Evolutionary conservation across 64 coral and sea anemone species (phyloP).

Genomic region (Dendrophyllia cribrosa): DNA sequence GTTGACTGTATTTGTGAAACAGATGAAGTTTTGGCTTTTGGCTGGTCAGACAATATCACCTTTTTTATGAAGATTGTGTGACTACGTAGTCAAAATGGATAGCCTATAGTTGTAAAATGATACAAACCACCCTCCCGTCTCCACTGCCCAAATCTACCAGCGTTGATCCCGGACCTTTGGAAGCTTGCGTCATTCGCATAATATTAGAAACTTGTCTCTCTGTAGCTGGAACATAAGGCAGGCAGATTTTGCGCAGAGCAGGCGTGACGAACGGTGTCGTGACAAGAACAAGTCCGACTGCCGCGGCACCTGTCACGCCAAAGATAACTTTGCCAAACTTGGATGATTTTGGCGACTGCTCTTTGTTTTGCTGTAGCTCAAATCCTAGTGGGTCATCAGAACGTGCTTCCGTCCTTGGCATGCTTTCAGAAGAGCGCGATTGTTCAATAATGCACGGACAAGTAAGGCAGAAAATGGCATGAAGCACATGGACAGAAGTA

Average conservation of each 20-base stretch:
- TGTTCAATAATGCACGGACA: not conserved
- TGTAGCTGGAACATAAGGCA: constrained; percentile 97
- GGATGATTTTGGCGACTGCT: not conserved
- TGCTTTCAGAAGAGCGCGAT: not conserved
- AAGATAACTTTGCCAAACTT: constrained; percentile 81
- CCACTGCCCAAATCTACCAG: constrained; percentile 88
- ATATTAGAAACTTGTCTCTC: constrained; percentile 92
- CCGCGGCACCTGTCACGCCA: constrained; percentile 82
- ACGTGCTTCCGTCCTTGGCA: not conserved
- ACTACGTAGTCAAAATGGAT: too few relatives aligned
- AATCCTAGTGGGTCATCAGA: constrained; percentile 8
- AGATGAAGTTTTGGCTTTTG: too few relatives aligned
- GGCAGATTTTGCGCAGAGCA: constrained; percentile 87
- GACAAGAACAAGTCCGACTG: constrained; percentile 81
- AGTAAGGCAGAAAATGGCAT: not conserved
- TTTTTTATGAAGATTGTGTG: too few relatives aligned
- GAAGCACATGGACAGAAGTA: too few relatives aligned
- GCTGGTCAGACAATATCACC: too few relatives aligned
- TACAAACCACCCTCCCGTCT: constrained; percentile 83
- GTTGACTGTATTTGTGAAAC: too few relatives aligned
- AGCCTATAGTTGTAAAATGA: not conserved
- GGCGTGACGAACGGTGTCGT: constrained; percentile 96
- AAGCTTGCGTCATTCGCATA: constrained; percentile 38
- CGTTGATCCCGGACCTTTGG: not conserved
- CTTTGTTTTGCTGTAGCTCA: not conserved